Percentiles rank a stretch among this genome's conserved stretches.
phyloP scores from a whole-genome alignment of 2,797 vertebrate genomes.

The Halcyon badia region DNA sequence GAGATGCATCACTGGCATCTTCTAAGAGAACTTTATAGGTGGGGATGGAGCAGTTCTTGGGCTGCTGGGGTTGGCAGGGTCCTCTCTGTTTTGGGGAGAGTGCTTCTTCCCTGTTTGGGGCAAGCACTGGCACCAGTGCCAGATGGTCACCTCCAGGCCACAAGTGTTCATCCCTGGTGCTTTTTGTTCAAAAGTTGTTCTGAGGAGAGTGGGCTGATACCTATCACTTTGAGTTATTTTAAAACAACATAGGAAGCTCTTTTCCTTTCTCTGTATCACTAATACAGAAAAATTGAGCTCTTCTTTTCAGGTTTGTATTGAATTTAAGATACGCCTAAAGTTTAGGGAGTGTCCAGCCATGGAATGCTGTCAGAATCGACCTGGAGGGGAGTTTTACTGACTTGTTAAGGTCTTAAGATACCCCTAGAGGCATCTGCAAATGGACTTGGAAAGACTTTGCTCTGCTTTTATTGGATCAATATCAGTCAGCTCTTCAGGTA shows the following conservation, averaged over 20 bases:
- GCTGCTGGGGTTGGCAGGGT: neutral
- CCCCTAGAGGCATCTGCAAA: neutral
- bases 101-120: neutral
- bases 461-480: neutral
- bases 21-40: rapidly evolving
- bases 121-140: neutral
- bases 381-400: neutral
- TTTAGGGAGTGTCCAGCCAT: neutral
- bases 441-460: neutral
- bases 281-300: neutral
- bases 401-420: neutral
- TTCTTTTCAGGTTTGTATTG: neutral
- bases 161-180: rapidly evolving
- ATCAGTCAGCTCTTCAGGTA: neutral
- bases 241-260: neutral
- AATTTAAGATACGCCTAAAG: neutral
- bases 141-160: neutral
- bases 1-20: neutral
- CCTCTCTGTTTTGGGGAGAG: neutral
- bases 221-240: neutral
- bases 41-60: rapidly evolving
- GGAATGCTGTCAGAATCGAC: rapidly evolving
- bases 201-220: neutral
- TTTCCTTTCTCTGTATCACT: neutral
- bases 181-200: neutral